Conservation (phyloP, 2,888 invertebrate genomes). For the Pyrochroa serraticornis region DNA sequence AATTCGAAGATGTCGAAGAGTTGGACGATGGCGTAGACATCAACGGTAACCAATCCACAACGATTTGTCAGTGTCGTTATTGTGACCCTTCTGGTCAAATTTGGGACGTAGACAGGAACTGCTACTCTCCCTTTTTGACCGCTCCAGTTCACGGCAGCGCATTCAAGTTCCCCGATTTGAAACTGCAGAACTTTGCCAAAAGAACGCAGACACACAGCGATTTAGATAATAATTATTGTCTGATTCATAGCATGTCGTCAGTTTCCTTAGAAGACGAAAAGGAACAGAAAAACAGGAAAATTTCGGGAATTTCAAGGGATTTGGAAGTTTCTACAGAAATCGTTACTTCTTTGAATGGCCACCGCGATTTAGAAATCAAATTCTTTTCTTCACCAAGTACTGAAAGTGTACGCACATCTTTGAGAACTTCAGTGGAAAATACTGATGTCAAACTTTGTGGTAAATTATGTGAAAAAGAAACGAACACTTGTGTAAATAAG, state of each 20-base stretch:
- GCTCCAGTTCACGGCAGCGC: slow-evolving; percentile 47
- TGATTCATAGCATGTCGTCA: slow-evolving; percentile 43
- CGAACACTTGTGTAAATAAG: slow-evolving; percentile 9
- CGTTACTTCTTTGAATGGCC: slow-evolving; percentile 77
- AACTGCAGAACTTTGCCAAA: not conserved
- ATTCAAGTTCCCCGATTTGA: slow-evolving; percentile 29
- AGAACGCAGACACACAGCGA: not conserved
- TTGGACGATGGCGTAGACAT: slow-evolving; percentile 51
- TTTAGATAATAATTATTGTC: slow-evolving; percentile 20
- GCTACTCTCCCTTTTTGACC: slow-evolving; percentile 62
- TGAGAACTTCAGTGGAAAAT: slow-evolving; percentile 11
- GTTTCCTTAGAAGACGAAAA: slow-evolving; percentile 43
- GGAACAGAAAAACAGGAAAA: slow-evolving; percentile 48
- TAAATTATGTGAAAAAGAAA: not conserved
- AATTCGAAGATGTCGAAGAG: slow-evolving; percentile 57
- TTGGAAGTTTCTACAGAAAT: slow-evolving; percentile 79
- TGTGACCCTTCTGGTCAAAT: slow-evolving; percentile 77
- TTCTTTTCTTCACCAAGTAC: slow-evolving; percentile 67
- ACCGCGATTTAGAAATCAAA: slow-evolving; percentile 79
- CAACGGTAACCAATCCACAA: slow-evolving; percentile 53
- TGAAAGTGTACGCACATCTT: slow-evolving; percentile 26
- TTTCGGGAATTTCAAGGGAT: slow-evolving; percentile 53
- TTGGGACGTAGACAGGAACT: slow-evolving; percentile 73
- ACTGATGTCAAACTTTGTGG: not conserved
- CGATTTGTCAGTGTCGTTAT: slow-evolving; percentile 74